Evolutionary conservation across 2,888 invertebrate genomes (phyloP).

Genomic region (Polyploca ridens): DNA sequence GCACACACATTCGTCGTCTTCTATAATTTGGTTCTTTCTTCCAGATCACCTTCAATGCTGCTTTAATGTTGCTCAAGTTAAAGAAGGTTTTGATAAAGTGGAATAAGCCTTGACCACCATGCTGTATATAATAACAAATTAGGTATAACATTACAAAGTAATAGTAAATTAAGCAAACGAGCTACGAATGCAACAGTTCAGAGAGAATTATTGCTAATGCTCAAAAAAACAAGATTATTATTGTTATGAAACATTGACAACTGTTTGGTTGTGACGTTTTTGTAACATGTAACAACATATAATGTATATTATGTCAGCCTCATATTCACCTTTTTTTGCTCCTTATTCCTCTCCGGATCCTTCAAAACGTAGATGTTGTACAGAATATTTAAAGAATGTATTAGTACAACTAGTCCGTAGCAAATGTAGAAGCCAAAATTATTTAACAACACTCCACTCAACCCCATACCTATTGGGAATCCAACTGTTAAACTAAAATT

Average conservation of each 20-base stretch:
- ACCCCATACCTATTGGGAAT: conserved; percentile 93
- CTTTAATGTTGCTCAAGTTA: conserved; percentile 65
- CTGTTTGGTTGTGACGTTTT: too few relatives aligned
- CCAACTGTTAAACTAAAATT: conserved; percentile 94
- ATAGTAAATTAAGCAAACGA: too few relatives aligned
- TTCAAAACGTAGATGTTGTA: conserved; percentile 88
- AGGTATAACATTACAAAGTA: too few relatives aligned
- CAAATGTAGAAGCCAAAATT: conserved; percentile 91
- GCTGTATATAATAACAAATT: conserved; percentile 39
- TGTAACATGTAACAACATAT: not conserved
- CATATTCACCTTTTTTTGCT: conserved; percentile 59
- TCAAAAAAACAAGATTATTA: too few relatives aligned
- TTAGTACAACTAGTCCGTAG: conserved; percentile 86
- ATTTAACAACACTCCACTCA: conserved; percentile 90
- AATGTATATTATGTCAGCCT: not conserved
- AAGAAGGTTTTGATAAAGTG: conserved; percentile 65
- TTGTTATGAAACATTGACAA: too few relatives aligned
- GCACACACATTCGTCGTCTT: conserved; percentile 62
- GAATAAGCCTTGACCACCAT: conserved; percentile 53
- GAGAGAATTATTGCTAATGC: too few relatives aligned
- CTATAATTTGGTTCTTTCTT: conserved; percentile 71
- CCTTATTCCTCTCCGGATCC: conserved; percentile 79
- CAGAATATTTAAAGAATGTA: conserved; percentile 87
- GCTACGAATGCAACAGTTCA: too few relatives aligned
- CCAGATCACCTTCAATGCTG: conserved; percentile 74